These are phyloP conservation scores for Pterocles burchelli DNA, from an alignment of 2,113 vertebrate species.

Conservation along the genomic window DNA sequence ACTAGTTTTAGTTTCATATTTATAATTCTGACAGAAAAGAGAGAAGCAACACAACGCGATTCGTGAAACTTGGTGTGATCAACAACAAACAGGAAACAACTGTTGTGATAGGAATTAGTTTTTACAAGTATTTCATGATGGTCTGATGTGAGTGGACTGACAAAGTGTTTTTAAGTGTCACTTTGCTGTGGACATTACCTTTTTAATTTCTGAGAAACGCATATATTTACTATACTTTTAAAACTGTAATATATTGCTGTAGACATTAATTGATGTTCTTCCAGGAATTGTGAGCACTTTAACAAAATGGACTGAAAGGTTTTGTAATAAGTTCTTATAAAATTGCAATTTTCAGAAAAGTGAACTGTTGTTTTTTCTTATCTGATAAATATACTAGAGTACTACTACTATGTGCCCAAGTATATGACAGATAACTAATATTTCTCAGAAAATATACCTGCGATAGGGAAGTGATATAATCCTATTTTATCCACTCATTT, in stretches of 20 bases:
- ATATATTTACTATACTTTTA: background rate
- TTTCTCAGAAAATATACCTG: background rate
- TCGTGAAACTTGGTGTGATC: background rate
- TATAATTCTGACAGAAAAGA: background rate
- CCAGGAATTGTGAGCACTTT: background rate
- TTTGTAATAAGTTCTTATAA: constrained; percentile 10
- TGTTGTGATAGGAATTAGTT: background rate
- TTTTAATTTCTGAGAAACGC: background rate
- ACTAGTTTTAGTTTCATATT: background rate
- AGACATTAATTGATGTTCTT: background rate
- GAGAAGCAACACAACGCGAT: background rate
- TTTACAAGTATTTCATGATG: background rate
- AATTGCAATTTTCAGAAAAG: background rate
- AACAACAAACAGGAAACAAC: background rate
- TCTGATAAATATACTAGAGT: background rate
- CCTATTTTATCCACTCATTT: background rate
- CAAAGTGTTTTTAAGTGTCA: background rate
- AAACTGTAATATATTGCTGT: background rate
- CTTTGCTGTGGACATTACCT: background rate
- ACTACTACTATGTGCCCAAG: background rate
- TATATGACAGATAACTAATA: background rate
- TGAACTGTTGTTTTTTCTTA: background rate
- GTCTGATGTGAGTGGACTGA: background rate
- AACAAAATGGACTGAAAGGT: constrained; percentile 27
- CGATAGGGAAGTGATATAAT: background rate